Percentiles rank a stretch among this genome's conserved stretches.
phyloP scores from a whole-genome alignment of 2,797 vertebrate genomes.

The Orestias chungarensis region DNA sequence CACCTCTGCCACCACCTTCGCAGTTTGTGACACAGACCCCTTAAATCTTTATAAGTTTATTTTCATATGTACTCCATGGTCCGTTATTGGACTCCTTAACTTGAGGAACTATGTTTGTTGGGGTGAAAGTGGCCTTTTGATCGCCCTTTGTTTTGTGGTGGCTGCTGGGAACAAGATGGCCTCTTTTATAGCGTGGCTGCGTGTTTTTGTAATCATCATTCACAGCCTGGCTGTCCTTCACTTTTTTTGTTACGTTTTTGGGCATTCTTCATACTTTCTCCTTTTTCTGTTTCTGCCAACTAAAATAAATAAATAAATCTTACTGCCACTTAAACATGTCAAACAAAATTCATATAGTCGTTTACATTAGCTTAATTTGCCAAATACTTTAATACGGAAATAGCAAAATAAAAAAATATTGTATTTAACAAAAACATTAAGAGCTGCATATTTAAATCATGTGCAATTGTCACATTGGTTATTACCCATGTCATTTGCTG shows the following conservation, averaged over 20 bases:
- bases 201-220: background rate
- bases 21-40: too few relatives aligned
- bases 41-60: background rate
- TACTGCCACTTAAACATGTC: too few relatives aligned
- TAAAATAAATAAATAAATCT: background rate
- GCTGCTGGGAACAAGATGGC: constrained; percentile 73
- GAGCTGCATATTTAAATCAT: too few relatives aligned
- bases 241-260: background rate
- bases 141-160: constrained; percentile 54
- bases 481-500: too few relatives aligned
- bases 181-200: constrained; percentile 51
- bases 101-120: constrained; percentile 75
- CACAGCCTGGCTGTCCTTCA: background rate
- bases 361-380: too few relatives aligned
- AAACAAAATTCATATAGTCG: too few relatives aligned
- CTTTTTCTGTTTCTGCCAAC: background rate
- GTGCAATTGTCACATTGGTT: too few relatives aligned
- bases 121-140: constrained; percentile 70
- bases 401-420: too few relatives aligned
- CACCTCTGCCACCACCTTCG: too few relatives aligned
- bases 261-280: background rate
- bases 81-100: constrained; percentile 60
- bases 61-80: constrained; percentile 59
- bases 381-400: too few relatives aligned
- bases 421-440: too few relatives aligned